Conservation (phyloP, 2,797 vertebrate genomes). For the Hypotaenidia philippensis region DNA sequence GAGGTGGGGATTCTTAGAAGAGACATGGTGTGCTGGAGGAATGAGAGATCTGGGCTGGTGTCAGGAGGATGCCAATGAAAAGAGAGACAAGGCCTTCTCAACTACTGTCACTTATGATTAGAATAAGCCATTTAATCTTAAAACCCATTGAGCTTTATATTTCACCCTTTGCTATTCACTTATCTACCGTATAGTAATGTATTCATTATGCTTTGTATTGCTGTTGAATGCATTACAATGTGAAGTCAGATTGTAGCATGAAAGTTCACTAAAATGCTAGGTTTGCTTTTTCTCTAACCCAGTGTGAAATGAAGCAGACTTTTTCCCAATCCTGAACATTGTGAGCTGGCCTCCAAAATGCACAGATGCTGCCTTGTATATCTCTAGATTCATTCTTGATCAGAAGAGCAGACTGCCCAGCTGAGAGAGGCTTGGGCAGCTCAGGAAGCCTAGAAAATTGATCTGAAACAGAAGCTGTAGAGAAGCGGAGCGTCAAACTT, state of each 20-base stretch:
- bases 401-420: not conserved
- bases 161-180: not conserved
- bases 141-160: not conserved
- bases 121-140: not conserved
- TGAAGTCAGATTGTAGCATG: not conserved
- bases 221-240: not conserved
- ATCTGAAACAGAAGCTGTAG: constrained; percentile 3
- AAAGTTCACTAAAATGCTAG: not conserved
- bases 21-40: not conserved
- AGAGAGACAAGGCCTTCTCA: not conserved
- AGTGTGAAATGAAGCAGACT: not conserved
- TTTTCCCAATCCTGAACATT: not conserved
- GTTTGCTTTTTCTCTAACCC: not conserved
- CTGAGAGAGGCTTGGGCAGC: not conserved
- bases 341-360: not conserved
- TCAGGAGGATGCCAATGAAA: not conserved
- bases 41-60: not conserved
- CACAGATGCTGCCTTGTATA: not conserved
- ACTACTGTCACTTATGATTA: not conserved
- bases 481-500: not conserved
- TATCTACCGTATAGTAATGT: not conserved
- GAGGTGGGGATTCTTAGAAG: not conserved
- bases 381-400: not conserved
- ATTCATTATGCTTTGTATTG: not conserved
- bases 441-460: not conserved